These are phyloP conservation scores for Neoscelio sp. DNA, from an alignment of 2,888 invertebrate species.

Conservation along the genomic window DNA sequence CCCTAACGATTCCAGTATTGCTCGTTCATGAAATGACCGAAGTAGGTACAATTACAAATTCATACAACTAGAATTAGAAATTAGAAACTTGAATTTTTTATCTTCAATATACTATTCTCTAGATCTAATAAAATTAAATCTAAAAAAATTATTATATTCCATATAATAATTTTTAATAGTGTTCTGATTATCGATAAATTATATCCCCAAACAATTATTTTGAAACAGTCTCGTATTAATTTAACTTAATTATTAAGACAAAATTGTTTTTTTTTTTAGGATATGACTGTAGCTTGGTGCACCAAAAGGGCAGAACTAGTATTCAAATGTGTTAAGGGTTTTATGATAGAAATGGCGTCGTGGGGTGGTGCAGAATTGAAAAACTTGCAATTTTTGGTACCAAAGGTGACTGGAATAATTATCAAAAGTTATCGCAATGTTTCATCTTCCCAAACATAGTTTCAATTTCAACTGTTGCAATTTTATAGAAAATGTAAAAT, in stretches of 20 bases:
- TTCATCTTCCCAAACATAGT: no score
- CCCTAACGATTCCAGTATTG: constrained; percentile 95
- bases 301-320: constrained; percentile 97
- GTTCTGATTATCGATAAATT: not conserved
- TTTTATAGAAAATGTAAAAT: not conserved
- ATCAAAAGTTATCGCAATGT: not conserved
- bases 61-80: no score
- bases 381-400: constrained; percentile 94
- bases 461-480: not conserved
- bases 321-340: constrained; percentile 99
- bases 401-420: constrained; percentile 85
- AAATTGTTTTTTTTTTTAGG: constrained; percentile 85
- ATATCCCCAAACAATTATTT: no score
- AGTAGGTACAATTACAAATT: no score
- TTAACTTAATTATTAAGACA: constrained; percentile 42
- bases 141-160: no score
- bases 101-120: no score
- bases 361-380: constrained; percentile 96
- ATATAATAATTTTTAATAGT: not conserved
- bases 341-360: constrained; percentile 99
- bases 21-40: constrained; percentile 97
- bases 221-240: no score
- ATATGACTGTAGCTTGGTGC: constrained; percentile 99
- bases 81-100: no score
- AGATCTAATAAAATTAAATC: no score